A percentile compares a stretch with the other conserved stretches of the same genome.
Evolutionary conservation across 2,797 vertebrate species (phyloP).

Genomic region (Acridotheres tristis): DNA sequence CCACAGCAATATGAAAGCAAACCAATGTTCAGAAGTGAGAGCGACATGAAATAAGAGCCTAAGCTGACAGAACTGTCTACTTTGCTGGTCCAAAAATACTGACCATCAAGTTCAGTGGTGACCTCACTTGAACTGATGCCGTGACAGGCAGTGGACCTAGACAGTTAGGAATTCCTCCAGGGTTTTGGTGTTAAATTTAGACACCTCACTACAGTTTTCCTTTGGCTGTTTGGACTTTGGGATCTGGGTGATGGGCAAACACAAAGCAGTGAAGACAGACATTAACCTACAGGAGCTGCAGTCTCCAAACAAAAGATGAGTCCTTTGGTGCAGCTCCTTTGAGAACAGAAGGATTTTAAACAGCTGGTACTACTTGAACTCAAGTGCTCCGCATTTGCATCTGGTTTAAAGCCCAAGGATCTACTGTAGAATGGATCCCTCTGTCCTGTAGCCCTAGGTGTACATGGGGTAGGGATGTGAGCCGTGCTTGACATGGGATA

Average conservation of each 20-base stretch:
- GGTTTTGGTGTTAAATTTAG: background rate
- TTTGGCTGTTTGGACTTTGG: background rate
- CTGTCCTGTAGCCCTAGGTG: background rate
- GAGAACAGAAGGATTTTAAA: background rate
- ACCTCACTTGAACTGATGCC: background rate
- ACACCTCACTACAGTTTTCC: background rate
- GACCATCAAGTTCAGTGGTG: background rate
- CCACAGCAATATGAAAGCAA: background rate
- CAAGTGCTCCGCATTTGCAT: background rate
- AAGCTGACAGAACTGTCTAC: background rate
- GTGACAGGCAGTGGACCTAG: background rate
- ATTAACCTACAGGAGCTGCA: background rate
- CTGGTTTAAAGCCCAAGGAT: background rate
- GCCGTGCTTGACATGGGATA: rapidly evolving
- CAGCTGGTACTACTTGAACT: background rate
- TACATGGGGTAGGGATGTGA: background rate
- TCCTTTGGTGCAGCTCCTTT: background rate
- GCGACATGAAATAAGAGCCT: background rate
- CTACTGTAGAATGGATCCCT: background rate
- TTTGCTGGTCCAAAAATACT: background rate
- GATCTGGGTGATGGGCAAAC: background rate
- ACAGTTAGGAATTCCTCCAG: background rate
- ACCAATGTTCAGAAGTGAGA: background rate
- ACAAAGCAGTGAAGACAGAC: background rate
- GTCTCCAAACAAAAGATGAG: background rate